Conservation (phyloP, 2,797 vertebrate genomes). For the Poeciliopsis paucimaculata region DNA sequence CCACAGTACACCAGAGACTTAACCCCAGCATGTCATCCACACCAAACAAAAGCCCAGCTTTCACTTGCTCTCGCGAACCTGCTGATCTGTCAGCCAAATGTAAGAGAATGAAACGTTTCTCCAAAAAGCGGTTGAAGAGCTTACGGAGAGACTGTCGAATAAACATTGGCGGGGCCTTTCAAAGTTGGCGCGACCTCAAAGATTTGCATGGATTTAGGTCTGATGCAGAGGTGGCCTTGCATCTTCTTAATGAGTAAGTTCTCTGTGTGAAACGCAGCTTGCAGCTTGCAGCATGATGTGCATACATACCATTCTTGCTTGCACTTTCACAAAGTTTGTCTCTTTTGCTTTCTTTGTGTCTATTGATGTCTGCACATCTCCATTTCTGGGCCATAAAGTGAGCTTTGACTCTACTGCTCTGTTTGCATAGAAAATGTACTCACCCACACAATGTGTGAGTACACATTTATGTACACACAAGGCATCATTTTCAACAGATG, state of each 20-base stretch:
- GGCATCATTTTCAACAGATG: background rate
- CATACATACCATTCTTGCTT: background rate
- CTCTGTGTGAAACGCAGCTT: background rate
- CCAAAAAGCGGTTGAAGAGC: accelerated
- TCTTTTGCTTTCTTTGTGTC: background rate
- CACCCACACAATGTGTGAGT: background rate
- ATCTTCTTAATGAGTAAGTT: slow-evolving; percentile 45
- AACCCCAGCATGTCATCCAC: slow-evolving; percentile 18
- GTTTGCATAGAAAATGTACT: background rate
- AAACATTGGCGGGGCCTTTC: background rate
- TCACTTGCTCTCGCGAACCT: background rate
- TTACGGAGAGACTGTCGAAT: background rate
- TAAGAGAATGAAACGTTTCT: background rate
- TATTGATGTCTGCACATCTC: background rate
- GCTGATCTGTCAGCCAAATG: background rate
- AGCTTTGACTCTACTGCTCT: background rate
- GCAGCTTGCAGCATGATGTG: background rate
- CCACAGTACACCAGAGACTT: background rate
- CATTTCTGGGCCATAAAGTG: background rate
- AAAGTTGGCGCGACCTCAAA: slow-evolving; percentile 22
- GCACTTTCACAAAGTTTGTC: background rate
- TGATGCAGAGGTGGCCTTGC: slow-evolving; percentile 21
- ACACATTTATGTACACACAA: no score
- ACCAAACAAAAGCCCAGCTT: background rate
- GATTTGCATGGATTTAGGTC: background rate